Conservation (phyloP, 2,797 vertebrate species). For the Rhyacichthys aspro region DNA sequence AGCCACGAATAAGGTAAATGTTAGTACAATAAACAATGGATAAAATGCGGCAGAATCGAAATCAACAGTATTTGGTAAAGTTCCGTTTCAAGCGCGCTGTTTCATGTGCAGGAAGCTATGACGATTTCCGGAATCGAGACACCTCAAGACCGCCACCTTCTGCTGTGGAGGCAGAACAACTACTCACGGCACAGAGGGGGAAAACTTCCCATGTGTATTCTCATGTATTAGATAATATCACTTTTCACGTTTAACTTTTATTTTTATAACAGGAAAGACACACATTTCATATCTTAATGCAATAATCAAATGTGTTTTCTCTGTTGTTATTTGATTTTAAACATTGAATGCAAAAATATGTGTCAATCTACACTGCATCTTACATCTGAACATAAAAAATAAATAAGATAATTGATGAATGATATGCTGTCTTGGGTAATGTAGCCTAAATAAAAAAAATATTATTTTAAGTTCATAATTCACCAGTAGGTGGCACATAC, state of each 20-base stretch:
- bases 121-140: constrained; percentile 12
- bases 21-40: background rate
- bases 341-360: too few relatives aligned
- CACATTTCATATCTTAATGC: too few relatives aligned
- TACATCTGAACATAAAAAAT: too few relatives aligned
- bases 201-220: background rate
- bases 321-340: too few relatives aligned
- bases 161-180: background rate
- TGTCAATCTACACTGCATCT: too few relatives aligned
- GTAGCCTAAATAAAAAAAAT: too few relatives aligned
- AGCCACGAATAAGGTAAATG: background rate
- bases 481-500: constrained; percentile 33
- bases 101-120: background rate
- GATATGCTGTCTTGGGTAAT: too few relatives aligned
- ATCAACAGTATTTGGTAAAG: constrained; percentile 1
- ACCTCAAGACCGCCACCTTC: constrained; percentile 2
- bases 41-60: background rate
- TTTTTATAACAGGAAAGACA: too few relatives aligned
- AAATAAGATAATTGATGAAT: too few relatives aligned
- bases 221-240: background rate
- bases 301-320: too few relatives aligned
- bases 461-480: background rate
- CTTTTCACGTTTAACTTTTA: too few relatives aligned
- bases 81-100: constrained; percentile 6
- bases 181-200: background rate